Evolutionary conservation across 2,888 invertebrate species (phyloP).

Genomic region (Byasa hedistus): DNA sequence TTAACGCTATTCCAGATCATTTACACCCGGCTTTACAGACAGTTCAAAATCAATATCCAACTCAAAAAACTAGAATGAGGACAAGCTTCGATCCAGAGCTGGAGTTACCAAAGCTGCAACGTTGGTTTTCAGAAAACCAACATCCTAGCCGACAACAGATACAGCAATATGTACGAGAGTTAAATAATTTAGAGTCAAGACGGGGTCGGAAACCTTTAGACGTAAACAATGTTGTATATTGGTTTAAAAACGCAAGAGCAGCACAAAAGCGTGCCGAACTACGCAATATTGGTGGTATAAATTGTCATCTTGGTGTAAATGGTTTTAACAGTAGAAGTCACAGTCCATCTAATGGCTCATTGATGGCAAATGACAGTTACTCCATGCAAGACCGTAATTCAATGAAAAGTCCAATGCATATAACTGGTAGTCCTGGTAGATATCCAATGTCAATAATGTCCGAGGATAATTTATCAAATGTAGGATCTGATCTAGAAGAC

Average conservation of each 20-base stretch:
- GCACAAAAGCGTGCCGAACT: conserved; percentile 95
- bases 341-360: conserved; percentile 82
- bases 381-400: conserved; percentile 77
- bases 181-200: conserved; percentile 95
- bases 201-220: conserved; percentile 96
- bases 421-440: conserved; percentile 76
- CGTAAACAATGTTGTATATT: conserved; percentile 96
- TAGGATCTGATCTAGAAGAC: conserved; percentile 84
- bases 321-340: conserved; percentile 83
- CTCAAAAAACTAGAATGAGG: conserved; percentile 95
- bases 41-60: conserved; percentile 87
- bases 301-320: conserved; percentile 81
- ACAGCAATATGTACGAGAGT: conserved; percentile 95
- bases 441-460: conserved; percentile 83
- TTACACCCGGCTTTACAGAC: conserved; percentile 88
- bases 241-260: conserved; percentile 98
- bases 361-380: conserved; percentile 81
- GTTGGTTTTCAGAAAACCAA: conserved; percentile 98
- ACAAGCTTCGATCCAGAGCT: conserved; percentile 98
- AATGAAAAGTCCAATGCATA: conserved; percentile 82
- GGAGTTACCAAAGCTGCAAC: conserved; percentile 96
- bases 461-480: conserved; percentile 83
- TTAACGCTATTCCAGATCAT: conserved; percentile 74
- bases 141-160: conserved; percentile 98
- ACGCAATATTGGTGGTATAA: conserved; percentile 81